These are phyloP conservation scores for Berghia stephanieae DNA, from an alignment of 1,140 invertebrate species.

Conservation along the genomic window DNA sequence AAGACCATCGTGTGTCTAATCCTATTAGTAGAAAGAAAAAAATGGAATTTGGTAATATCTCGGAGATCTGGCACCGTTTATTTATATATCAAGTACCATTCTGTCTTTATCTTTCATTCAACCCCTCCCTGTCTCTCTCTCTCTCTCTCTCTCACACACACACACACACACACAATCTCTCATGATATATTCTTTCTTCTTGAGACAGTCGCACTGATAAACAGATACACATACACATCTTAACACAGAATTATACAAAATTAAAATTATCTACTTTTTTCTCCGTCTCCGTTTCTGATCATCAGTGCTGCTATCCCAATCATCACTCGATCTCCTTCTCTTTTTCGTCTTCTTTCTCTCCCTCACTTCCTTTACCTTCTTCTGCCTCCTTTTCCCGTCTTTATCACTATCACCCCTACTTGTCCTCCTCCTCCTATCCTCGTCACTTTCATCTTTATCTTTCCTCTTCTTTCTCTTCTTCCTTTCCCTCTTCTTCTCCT, in stretches of 20 bases:
- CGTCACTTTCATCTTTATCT: not conserved
- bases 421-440: not conserved
- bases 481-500: not conserved
- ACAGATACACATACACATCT: not conserved
- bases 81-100: slow-evolving; percentile 10
- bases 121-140: not conserved
- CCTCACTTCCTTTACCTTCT: not conserved
- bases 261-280: not conserved
- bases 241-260: not conserved
- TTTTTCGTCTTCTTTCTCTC: not conserved
- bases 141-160: not conserved
- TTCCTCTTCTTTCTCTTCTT: not conserved
- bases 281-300: not conserved
- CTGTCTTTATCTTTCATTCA: not conserved
- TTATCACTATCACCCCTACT: not conserved
- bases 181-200: not conserved
- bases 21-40: too few species aligned
- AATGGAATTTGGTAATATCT: too few species aligned
- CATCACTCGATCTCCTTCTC: not conserved
- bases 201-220: not conserved
- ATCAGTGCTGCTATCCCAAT: not conserved
- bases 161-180: not conserved
- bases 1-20: too few species aligned
- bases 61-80: too few species aligned
- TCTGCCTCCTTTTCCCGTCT: not conserved